Base-by-base conservation (phyloP, 2,797 vertebrate genomes). In the Thaleichthys pacificus region DNA sequence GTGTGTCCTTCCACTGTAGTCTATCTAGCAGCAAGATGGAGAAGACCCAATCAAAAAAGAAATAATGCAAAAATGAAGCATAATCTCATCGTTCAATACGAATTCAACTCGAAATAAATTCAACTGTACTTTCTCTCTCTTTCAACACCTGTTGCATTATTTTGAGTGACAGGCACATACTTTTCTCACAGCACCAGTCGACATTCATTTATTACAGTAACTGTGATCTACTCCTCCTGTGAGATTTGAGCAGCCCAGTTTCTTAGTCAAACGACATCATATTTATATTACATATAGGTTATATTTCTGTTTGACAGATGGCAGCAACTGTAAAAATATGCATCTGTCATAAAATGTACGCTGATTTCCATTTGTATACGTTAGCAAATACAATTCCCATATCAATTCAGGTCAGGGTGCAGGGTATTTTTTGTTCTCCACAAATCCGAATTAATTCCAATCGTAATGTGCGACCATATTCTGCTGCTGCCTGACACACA, bases 241-340 rank as follows among this genome's bases (percentile, higher is more conserved):
- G 79, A 83, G 82, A 86, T 88, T 88, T 87, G 77, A 82, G 80
- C 79, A 47, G 83, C 77, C 74, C 74, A 65, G 83, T 80, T 78
- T 72, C 79, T 76, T 78, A 74, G 85, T 92, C 91, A 85, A 88
- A 82, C 61, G 42, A 66, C 73, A 63, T 86, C 82, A 78, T 86
- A 88, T 89, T 88, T 87, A 88, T 82, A 88, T 85, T 83, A 80
- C 84, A 87, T 84, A 86, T 82, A 86, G 74, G 70, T 82, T 79
- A 74, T 72, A 81, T 82, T 82, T 85, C 71, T 72, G 76, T 82
- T 57, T 71, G 80, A 79, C 83, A 82, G 79, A 82, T 76, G 72
- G 72, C 71, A 56, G 73, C 74, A 58, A 69, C 42, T 78, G 86
- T 88, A 80, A 88, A 84, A 80, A 67, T 42, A 9, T 77, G 76